Evolutionary conservation across 2,888 invertebrate genomes (phyloP), one percentile per base, ranked within the genome.

Genomic region (Polydrusus tereticollis): DNA sequence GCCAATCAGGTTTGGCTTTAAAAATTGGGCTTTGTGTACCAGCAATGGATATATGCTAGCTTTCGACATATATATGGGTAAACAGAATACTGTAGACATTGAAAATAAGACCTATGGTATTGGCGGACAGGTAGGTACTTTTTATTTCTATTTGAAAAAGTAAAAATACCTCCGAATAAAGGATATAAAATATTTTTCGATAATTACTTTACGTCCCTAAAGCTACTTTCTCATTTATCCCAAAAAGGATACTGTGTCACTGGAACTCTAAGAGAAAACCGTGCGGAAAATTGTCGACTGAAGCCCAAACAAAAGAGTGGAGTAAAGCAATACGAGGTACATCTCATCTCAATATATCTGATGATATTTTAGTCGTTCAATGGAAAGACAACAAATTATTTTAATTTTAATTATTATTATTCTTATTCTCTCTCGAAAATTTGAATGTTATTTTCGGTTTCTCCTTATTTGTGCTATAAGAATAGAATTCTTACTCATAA

Each of bases 111-210:
- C 14, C 26, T 77, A 77, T 73, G 77, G 73, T 18, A 23, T 78
- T 21, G 77, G 77, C 36, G 75, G 77, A 38, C 45, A 77, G 57
- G 67, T 77, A 12, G 75, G n/a, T n/a, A n/a, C n/a, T n/a, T 78
- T 8, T 8, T 77, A 12, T 14, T 14, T 4, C 20, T 68, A 33
- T 21, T 67, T 23, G 36, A 58, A 29, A 43, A 38, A 14, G 62
- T 41, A 12, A 33, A 62, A 18, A 33, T 72, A 20, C 38, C 52
- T 36, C 23, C 60, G 4, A 50, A 71, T 43, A n/a, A 60, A 12
- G n/a, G n/a, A n/a, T n/a, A n/a, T n/a, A n/a, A n/a, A n/a, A n/a
- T n/a, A n/a, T n/a, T n/a, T n/a, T n/a, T 72, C 8, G 67, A 69
- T 33, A 73, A 69, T 59, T 69, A 64, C 43, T 73, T 73, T 60